Evolutionary conservation across 2,888 invertebrate genomes (phyloP), one percentile per base, ranked within the genome.

Genomic region (Endotricha flammealis): DNA sequence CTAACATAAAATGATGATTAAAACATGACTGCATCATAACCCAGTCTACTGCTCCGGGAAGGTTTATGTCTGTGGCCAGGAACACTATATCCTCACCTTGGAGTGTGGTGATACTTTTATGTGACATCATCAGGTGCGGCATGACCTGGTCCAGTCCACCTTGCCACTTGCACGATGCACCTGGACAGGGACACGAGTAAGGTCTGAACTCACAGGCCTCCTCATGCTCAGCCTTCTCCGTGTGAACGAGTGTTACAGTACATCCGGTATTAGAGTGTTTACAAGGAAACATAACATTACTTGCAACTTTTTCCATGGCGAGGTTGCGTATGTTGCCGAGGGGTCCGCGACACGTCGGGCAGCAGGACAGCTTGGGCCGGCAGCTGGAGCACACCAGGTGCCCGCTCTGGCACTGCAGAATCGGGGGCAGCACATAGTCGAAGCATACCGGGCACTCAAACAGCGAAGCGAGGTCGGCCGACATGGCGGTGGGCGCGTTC

Each of bases 11-110:
- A 79, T 99, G 97, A 71, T 98, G 98, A 38, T 97, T 97, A 76
- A 99, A 99, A 80, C 99, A 99, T 14, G 97, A 97, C 85, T 99
- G 99, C 99, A 99, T 99, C 99, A 99, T 99, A 2, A 97, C 97
- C 98, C 98, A 99, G 78, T 99, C 98, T 6, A 99, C 98, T 17
- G 98, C 99, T 40, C 99, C 99, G 4, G 99, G 99, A 50, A 99
- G 90, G 87, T 99, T 99, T 44, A 99, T 99, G 78, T 99, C 99
- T 23, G 99, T 99, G 1, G 99, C 99, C 57, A 99, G 88, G 81
- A 99, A 99, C 33, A 99, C 99, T 58, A 99, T 99, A 74, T 99
- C 99, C 83, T 99, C 99, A 33, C 96, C 97, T 90, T 99, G 98
- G 42, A 99, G 88, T 32, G 98, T 99, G 10, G 99, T 99, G 61